These are phyloP conservation scores for Ditula angustiorana DNA, from an alignment of 2,888 invertebrate species.

Conservation along the genomic window DNA sequence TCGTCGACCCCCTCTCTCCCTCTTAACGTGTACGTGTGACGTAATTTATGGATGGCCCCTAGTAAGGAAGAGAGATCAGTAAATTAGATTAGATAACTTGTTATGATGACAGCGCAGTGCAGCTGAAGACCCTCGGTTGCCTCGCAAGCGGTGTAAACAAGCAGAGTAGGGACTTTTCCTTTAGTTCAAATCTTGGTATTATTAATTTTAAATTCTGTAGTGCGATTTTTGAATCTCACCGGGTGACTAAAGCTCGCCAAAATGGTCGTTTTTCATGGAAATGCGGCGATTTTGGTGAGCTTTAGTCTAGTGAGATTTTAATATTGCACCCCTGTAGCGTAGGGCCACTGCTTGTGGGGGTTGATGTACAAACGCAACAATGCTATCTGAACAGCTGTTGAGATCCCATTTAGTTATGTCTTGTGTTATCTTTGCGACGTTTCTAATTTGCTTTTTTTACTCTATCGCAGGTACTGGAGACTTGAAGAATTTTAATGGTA, in stretches of 20 bases:
- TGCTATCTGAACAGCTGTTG: conserved; percentile 61
- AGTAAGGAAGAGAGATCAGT: no score
- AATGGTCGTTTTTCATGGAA: no score
- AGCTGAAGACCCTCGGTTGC: conserved; percentile 76
- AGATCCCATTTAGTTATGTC: not conserved
- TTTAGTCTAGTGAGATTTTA: no score
- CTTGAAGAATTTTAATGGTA: not conserved
- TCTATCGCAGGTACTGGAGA: not conserved
- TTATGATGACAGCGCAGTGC: conserved; percentile 82
- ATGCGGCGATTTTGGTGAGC: no score
- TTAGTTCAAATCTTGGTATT: conserved; percentile 42
- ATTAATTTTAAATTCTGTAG: conserved; percentile 38
- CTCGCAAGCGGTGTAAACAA: conserved; percentile 58
- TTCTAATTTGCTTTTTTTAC: conserved; percentile 10
- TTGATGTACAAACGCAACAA: conserved; percentile 64
- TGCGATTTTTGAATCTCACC: no score
- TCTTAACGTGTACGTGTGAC: no score
- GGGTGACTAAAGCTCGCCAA: no score
- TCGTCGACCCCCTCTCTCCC: no score
- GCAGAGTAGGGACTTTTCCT: conserved; percentile 60
- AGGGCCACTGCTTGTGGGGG: conserved; percentile 73
- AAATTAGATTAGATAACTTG: no score
- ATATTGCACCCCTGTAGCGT: conserved; percentile 66
- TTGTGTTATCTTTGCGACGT: not conserved
- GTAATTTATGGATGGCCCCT: no score